A percentile compares a stretch with the other conserved stretches of the same genome.
These are phyloP conservation scores for Poecilia picta DNA, from an alignment of 2,797 vertebrate species.

Conservation along the genomic window DNA sequence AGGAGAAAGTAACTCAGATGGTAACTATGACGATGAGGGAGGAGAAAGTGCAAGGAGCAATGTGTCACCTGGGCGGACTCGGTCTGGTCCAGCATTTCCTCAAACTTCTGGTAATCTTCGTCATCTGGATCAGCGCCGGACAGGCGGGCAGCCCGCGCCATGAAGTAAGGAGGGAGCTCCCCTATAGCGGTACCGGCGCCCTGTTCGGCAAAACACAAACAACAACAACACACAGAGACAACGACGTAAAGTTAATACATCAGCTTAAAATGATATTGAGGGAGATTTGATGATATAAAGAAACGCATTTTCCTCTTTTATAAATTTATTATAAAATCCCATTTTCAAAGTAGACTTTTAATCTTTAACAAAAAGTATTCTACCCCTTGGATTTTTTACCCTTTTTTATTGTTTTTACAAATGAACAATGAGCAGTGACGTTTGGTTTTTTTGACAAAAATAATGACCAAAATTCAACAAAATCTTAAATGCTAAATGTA, in stretches of 20 bases:
- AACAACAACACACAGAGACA: conserved; percentile 19
- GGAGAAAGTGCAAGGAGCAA: background rate
- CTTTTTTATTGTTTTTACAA: background rate
- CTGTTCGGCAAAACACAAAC: conserved; percentile 64
- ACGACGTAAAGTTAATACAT: background rate
- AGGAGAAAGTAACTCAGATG: background rate
- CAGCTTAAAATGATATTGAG: background rate
- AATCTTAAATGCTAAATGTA: background rate
- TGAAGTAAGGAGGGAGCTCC: conserved; percentile 93
- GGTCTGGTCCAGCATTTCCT: conserved; percentile 91
- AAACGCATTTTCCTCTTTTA: background rate
- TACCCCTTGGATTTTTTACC: background rate
- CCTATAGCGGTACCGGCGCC: conserved; percentile 90
- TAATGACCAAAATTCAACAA: background rate
- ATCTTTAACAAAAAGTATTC: background rate
- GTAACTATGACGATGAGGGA: background rate
- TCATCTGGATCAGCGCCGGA: conserved; percentile 90
- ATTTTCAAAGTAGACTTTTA: background rate
- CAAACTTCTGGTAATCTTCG: conserved; percentile 84
- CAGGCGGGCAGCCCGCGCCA: conserved; percentile 91
- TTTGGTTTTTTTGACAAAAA: background rate
- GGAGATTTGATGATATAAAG: background rate
- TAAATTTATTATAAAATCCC: background rate
- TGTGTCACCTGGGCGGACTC: conserved; percentile 86
- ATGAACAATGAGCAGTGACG: background rate